Conservation (phyloP, 2,888 invertebrate genomes). For the Lasioglossum figueresi region DNA sequence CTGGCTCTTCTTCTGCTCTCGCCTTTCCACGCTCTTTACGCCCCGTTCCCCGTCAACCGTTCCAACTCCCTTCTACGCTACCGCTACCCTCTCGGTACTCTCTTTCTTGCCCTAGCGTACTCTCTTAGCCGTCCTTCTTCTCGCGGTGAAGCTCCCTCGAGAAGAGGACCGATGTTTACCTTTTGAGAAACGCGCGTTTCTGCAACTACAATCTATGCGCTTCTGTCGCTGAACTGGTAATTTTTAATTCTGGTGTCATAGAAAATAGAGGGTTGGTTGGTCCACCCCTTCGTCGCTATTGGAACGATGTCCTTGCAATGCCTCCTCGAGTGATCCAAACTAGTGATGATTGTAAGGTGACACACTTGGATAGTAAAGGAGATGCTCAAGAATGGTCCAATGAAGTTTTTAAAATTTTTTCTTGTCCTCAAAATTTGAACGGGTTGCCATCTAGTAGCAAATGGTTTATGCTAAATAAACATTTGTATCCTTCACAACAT, state of each 20-base stretch:
- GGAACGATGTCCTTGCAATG: too few species aligned
- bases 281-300: too few species aligned
- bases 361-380: background rate
- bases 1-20: conserved; percentile 28
- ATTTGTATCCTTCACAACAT: too few species aligned
- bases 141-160: background rate
- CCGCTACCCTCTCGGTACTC: background rate
- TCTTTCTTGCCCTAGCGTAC: background rate
- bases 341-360: background rate
- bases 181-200: background rate
- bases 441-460: too few species aligned
- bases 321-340: background rate
- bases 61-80: conserved; percentile 17
- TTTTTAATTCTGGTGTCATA: background rate
- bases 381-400: background rate
- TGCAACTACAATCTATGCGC: background rate
- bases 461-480: too few species aligned
- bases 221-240: background rate
- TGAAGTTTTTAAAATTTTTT: too few species aligned
- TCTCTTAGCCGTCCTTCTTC: background rate
- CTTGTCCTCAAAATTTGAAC: too few species aligned
- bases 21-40: conserved; percentile 36
- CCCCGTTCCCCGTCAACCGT: conserved; percentile 7
- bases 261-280: too few species aligned
- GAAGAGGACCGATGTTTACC: background rate